Evolutionary conservation across 2,797 vertebrate species (phyloP), one percentile per base, ranked within the genome.

Genomic region (Podarcis siculus): DNA sequence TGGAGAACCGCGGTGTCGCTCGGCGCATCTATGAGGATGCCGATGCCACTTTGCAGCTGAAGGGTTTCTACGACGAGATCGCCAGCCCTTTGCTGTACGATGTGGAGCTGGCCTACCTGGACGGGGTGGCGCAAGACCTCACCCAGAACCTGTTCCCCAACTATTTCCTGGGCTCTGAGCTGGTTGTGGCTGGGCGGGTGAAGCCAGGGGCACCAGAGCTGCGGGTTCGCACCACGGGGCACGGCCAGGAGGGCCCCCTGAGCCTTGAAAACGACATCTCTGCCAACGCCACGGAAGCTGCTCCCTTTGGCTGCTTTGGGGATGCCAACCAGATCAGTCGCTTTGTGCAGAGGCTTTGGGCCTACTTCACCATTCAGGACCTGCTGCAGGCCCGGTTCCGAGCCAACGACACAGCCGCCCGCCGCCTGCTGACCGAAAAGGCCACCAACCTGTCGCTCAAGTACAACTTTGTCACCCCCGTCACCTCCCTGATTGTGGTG

Each of bases 401-500:
- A 58, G 89, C 95, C 8, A 95, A 92, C 1, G 97, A 98, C 86
- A 90, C 96, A 0, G 89, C 93, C 1, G 94, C 91, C 6, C 97
- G 96, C 90, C 95, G 94, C 61, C 85, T 98, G 49, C 95, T 98
- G 69, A 88, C 94, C 3, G 97, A 98, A 21, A 98, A 98, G 93
- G 97, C 98, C 77, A 97, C 97, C 88, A 98, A 97, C 66, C 95
- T 98, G 21, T 98, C 98, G 2, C 96, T 98, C 8, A 96, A 97
- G 90, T 98, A 98, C 86, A 98, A 98, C 92, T 98, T 98, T 88
- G 98, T 98, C 21, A 98, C 98, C 23, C 97, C 97, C 0, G 95
- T 98, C 86, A 98, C 98, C 23, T 98, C 98, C 71, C 93, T 98
- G 93, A 97, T 98, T 19, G 96, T 98, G 19, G 96, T 98, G 2